Evolutionary conservation across 2,797 vertebrate genomes (phyloP).

Genomic region (Helarctos malayanus): DNA sequence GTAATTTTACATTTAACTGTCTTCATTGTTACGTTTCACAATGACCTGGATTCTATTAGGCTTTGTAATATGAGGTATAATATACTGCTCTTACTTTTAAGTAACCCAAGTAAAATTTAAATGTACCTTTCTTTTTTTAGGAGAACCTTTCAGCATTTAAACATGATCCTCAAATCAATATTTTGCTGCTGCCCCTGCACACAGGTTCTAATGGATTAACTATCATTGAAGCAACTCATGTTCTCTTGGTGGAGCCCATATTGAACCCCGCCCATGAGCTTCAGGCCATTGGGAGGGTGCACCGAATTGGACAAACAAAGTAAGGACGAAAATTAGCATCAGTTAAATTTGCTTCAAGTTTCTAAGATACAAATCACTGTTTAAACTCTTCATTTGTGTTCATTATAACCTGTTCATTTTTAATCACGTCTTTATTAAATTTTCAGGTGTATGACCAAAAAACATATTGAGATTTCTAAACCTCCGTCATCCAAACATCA

Average conservation of each 20-base stretch:
- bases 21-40: not conserved
- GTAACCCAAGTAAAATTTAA: slow-evolving; percentile 49
- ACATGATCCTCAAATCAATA: slow-evolving; percentile 97
- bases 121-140: slow-evolving; percentile 89
- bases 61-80: slow-evolving; percentile 4
- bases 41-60: not conserved
- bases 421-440: slow-evolving; percentile 10
- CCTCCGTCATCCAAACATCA: not conserved
- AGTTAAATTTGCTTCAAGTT: not conserved
- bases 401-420: not conserved
- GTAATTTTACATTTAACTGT: slow-evolving; percentile 42
- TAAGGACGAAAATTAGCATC: slow-evolving; percentile 85
- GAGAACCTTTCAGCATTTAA: slow-evolving; percentile 99
- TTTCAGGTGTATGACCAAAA: slow-evolving; percentile 7
- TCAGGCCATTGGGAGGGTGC: slow-evolving; percentile 98
- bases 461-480: not conserved
- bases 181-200: slow-evolving; percentile 98
- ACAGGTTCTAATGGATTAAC: slow-evolving; percentile 99
- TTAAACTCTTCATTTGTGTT: slow-evolving; percentile 4
- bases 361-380: not conserved
- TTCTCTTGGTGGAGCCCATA: slow-evolving; percentile 98
- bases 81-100: not conserved
- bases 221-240: slow-evolving; percentile 98
- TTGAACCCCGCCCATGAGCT: slow-evolving; percentile 98
- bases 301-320: slow-evolving; percentile 99